Base-by-base conservation (phyloP, 2,888 invertebrate genomes). In the Drosophila bunnanda region DNA sequence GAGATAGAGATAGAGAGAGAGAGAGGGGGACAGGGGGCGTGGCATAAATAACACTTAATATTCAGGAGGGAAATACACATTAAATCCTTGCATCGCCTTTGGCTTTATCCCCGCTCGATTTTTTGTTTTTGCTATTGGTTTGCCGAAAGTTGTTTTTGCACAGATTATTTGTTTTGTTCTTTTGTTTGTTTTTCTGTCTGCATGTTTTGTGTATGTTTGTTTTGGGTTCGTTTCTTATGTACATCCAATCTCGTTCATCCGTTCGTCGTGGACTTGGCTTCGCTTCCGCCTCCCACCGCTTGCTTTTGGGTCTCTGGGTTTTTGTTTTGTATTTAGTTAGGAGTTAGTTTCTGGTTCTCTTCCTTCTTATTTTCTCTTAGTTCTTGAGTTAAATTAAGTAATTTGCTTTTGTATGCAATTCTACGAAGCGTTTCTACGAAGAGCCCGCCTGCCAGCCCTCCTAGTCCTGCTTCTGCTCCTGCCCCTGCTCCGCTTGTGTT, bases 381-480 rank as follows among this genome's bases (percentile, higher is more conserved):
- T 69, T 25, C 17, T 28, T 7, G 46, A 66, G 53, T 82, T 82
- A 62, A 69, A 61, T 58, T 54, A 58, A 65, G 32, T 65, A 57
- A 61, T 60, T 66, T 54, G 17, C 54, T 59, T 41, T 53, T 39
- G 48, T 48, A 36, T 71, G 46, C 73, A 46, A 54, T 71, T 73
- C 60, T 75, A 77, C 66, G 68, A 68, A 81, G 79, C 71, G 56
- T 54, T 36, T 32, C 38, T 65, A 17, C 58, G 54, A 44, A 25
- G 54, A 15, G 50, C 13, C 6, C 55, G 28, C 30, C 58, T 41
- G 58, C 58, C 67, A 36, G 8, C 20, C 15, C 28, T 38, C 20
- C 60, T 17, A n/a, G 17, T 46, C 58, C 41, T 57, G 15, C 44
- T 44, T 9, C 38, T n/a, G 4, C 30, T 30, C 10, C 30, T 30